Evolutionary conservation across 2,797 vertebrate genomes (phyloP).

Genomic region (Enteromius anoplus): DNA sequence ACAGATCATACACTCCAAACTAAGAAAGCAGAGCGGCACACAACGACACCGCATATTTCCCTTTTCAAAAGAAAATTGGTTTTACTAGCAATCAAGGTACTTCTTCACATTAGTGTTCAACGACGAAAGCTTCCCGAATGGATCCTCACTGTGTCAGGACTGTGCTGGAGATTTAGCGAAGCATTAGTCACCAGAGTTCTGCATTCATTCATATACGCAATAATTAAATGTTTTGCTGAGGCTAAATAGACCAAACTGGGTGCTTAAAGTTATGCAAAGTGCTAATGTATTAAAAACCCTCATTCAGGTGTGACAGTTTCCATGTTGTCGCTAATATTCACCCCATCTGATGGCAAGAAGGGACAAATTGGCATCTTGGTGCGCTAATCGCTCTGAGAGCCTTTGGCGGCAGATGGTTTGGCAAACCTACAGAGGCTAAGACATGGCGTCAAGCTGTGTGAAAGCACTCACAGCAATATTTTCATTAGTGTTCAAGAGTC

Average conservation of each 20-base stretch:
- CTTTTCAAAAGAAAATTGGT: conserved; percentile 5
- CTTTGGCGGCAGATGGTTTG: conserved; percentile 79
- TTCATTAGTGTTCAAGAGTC: conserved; percentile 54
- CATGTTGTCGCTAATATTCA: conserved; percentile 32
- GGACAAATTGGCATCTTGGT: conserved; percentile 74
- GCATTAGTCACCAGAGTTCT: not conserved
- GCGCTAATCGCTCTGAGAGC: conserved; percentile 74
- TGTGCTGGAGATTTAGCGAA: not conserved
- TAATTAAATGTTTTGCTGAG: not conserved
- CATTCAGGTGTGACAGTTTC: conserved; percentile 35
- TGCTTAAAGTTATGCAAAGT: not conserved
- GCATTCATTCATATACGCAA: conserved; percentile 6
- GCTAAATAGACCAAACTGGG: not conserved
- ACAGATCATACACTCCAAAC: conserved; percentile 41
- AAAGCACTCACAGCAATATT: conserved; percentile 53
- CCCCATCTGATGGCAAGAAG: conserved; percentile 49
- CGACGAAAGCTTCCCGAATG: conserved; percentile 34
- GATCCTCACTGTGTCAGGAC: not conserved
- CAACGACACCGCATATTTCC: conserved; percentile 32
- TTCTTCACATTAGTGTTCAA: not conserved
- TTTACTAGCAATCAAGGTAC: conserved; percentile 16
- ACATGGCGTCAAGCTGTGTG: conserved; percentile 44
- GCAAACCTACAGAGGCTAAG: conserved; percentile 61
- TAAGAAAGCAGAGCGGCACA: not conserved
- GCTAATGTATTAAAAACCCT: not conserved